Conservation (phyloP, 2,888 invertebrate species). For the Chrysolina americana region DNA sequence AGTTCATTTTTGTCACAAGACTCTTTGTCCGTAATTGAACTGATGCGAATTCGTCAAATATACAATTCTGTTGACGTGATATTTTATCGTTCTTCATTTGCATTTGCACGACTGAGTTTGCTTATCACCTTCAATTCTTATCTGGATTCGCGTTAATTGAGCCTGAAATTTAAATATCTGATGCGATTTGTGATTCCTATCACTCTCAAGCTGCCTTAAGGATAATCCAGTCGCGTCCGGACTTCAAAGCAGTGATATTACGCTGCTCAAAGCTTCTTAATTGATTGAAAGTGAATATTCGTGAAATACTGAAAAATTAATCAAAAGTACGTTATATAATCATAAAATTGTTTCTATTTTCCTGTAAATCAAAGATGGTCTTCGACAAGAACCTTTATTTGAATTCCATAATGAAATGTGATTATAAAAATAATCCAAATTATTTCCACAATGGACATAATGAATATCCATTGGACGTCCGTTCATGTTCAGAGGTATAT, state of each 20-base stretch:
- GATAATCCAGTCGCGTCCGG: neutral
- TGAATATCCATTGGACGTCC: too few species aligned
- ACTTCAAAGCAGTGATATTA: slow-evolving; percentile 19
- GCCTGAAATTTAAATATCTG: neutral
- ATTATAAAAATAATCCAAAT: too few species aligned
- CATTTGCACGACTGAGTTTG: neutral
- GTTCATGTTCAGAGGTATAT: too few species aligned
- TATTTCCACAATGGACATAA: too few species aligned
- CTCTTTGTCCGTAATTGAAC: too few species aligned
- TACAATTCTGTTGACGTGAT: neutral
- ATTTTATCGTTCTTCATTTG: neutral
- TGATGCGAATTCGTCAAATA: neutral
- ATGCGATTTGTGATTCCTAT: neutral
- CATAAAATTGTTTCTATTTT: too few species aligned
- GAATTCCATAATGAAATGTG: too few species aligned
- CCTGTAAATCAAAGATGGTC: too few species aligned
- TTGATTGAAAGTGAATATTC: neutral
- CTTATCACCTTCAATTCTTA: neutral
- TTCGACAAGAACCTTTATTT: too few species aligned
- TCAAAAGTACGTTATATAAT: too few species aligned
- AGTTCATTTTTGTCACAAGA: too few species aligned
- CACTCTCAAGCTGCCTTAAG: neutral
- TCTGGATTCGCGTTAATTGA: neutral
- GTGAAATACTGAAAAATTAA: neutral
- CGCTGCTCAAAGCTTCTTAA: neutral